phyloP scores from a whole-genome alignment of 2,888 invertebrate genomes.

The Callyntrura guangdongensis region DNA sequence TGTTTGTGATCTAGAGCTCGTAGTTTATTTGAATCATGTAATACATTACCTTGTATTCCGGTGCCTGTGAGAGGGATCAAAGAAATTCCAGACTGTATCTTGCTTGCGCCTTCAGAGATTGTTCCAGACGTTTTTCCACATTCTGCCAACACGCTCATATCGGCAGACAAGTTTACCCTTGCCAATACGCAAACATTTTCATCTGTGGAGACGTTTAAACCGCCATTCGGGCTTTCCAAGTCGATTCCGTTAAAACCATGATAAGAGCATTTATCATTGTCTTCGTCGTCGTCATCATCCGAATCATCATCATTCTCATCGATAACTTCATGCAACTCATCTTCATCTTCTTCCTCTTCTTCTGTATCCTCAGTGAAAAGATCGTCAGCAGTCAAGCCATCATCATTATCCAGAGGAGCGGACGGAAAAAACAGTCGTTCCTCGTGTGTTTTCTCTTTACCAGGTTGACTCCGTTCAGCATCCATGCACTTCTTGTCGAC shows the following conservation, averaged over 20 bases:
- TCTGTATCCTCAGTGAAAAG: conserved; percentile 36
- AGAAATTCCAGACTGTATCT: neutral
- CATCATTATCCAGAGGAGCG: conserved; percentile 23
- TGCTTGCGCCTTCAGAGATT: neutral
- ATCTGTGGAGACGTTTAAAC: neutral
- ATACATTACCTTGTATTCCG: conserved; percentile 40
- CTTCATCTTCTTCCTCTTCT: conserved; percentile 62
- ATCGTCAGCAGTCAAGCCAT: conserved; percentile 24
- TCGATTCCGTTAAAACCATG: conserved; percentile 13
- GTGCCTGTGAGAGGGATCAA: conserved; percentile 11
- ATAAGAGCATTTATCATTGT: conserved; percentile 8
- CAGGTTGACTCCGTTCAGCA: neutral
- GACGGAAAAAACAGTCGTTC: neutral
- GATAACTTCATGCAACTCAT: conserved; percentile 29
- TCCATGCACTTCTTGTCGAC: neutral
- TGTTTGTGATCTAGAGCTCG: neutral
- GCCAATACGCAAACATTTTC: neutral
- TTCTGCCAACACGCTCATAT: too few species aligned
- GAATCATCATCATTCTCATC: conserved; percentile 57
- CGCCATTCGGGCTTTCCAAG: neutral
- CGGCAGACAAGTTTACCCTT: neutral
- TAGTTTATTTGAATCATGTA: neutral
- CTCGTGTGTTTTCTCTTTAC: conserved; percentile 4
- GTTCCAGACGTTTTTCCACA: neutral
- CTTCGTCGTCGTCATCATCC: conserved; percentile 60